These are phyloP conservation scores for Antidorcas marsupialis DNA, from an alignment of 2,113 vertebrate genomes.

Conservation along the genomic window DNA sequence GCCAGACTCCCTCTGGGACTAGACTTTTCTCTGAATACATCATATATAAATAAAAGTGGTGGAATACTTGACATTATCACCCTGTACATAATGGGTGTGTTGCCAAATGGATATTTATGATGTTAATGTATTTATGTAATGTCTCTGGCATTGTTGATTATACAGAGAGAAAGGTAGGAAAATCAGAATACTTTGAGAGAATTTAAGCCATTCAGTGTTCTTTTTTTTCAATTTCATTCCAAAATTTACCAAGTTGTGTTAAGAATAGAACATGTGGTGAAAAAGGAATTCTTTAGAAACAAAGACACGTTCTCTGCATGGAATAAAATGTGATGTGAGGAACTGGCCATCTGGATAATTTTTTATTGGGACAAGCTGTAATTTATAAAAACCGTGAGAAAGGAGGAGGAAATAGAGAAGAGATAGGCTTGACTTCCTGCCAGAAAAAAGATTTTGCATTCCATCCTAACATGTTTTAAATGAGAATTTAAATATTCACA, in stretches of 20 bases:
- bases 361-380: slow-evolving; percentile 56
- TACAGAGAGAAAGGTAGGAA: not conserved
- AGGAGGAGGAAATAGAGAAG: slow-evolving; percentile 20
- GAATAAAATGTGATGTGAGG: slow-evolving; percentile 17
- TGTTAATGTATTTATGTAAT: not conserved
- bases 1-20: not conserved
- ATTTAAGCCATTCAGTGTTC: not conserved
- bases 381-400: slow-evolving; percentile 49
- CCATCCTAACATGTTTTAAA: not conserved
- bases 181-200: not conserved
- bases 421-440: slow-evolving; percentile 11
- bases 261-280: slow-evolving; percentile 29
- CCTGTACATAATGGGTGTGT: not conserved
- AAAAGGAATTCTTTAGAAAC: slow-evolving; percentile 32
- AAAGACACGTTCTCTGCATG: slow-evolving; percentile 27
- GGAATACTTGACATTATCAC: not conserved
- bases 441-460: slow-evolving; percentile 26
- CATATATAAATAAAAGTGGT: not conserved
- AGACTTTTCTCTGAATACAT: not conserved
- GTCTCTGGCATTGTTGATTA: not conserved
- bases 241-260: not conserved
- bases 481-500: slow-evolving; percentile 19
- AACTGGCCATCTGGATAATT: slow-evolving; percentile 61
- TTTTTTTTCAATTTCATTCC: not conserved
- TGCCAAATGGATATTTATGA: not conserved